These are phyloP conservation scores for Alaudala cheleensis DNA, from an alignment of 2,113 vertebrate species.

Conservation along the genomic window DNA sequence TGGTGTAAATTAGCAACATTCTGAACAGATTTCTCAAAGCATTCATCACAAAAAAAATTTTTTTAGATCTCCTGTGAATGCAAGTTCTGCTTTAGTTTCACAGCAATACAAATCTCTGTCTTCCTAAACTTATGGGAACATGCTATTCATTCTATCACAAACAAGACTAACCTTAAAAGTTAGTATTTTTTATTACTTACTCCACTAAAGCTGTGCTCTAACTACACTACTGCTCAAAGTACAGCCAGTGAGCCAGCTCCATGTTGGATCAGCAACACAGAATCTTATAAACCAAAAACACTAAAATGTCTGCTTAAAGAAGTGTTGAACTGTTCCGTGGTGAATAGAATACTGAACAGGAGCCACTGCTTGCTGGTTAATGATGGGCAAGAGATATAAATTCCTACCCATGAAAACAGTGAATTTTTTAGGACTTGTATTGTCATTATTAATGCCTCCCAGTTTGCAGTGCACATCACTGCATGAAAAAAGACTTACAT, in stretches of 20 bases:
- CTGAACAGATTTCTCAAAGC: neutral
- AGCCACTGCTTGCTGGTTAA: neutral
- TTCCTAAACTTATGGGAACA: neutral
- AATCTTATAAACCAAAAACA: neutral
- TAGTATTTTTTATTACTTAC: neutral
- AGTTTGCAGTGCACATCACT: neutral
- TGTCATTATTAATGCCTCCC: neutral
- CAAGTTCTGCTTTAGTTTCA: neutral
- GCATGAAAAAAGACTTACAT: neutral
- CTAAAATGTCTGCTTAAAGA: neutral
- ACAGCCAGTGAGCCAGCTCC: neutral
- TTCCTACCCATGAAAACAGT: neutral
- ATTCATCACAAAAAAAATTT: neutral
- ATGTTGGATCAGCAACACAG: neutral
- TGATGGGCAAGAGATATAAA: neutral
- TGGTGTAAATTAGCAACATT: neutral
- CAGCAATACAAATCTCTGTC: neutral
- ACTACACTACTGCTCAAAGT: neutral
- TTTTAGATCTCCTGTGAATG: neutral
- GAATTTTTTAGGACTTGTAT: neutral
- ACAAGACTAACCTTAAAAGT: neutral
- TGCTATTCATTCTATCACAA: neutral
- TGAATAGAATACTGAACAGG: neutral
- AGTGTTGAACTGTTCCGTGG: accelerated
- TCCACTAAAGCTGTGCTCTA: neutral